Evolutionary conservation across 2,888 invertebrate species (phyloP).

Genomic region (Drosophila fungiperda): DNA sequence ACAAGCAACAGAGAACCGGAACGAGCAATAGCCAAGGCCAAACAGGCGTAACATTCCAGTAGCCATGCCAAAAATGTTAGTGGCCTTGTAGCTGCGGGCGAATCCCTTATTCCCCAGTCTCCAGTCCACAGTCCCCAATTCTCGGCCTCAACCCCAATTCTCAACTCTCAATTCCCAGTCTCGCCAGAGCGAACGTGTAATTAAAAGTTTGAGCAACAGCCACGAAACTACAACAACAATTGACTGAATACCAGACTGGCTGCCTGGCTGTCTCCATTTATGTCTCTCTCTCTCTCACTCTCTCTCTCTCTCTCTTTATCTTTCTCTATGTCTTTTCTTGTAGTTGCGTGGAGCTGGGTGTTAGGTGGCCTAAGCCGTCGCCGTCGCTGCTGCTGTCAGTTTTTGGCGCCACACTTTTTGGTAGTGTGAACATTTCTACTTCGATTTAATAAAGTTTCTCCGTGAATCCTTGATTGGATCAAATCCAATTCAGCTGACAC

Average conservation of each 20-base stretch:
- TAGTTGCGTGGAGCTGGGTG: background rate
- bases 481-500: constrained; percentile 54
- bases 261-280: constrained; percentile 6
- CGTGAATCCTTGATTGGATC: constrained; percentile 65
- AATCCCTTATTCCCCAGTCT: background rate
- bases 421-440: constrained; percentile 62
- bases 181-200: constrained; percentile 75
- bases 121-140: background rate
- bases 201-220: constrained; percentile 84
- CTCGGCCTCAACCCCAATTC: constrained; percentile 5
- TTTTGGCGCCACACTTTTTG: constrained; percentile 60
- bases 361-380: constrained; percentile 26
- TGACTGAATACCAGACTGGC: constrained; percentile 65
- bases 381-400: constrained; percentile 56
- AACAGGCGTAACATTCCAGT: constrained; percentile 36
- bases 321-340: background rate
- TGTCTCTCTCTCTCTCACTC: background rate
- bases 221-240: constrained; percentile 69
- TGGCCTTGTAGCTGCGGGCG: constrained; percentile 58
- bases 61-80: constrained; percentile 52
- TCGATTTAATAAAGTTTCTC: constrained; percentile 65
- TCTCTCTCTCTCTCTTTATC: background rate
- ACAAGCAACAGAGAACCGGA: constrained; percentile 1
- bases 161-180: constrained; percentile 15
- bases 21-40: constrained; percentile 36